phyloP scores from a whole-genome alignment of 2,888 invertebrate genomes.

The Nasonia oneida region DNA sequence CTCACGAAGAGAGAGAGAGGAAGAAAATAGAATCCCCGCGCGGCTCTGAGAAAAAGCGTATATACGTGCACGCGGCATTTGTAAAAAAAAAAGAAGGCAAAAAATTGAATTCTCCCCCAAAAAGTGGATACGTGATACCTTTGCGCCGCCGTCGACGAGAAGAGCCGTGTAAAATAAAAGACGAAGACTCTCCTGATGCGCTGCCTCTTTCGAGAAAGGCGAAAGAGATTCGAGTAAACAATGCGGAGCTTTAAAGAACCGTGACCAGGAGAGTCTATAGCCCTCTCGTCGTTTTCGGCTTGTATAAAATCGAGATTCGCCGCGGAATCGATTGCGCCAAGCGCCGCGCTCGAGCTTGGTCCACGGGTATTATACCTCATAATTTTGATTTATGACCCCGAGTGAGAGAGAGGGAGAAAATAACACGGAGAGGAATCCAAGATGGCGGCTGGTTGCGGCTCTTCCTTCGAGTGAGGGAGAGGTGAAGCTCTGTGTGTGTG shows the following conservation, averaged over 20 bases:
- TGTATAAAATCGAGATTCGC: background rate
- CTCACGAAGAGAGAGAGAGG: background rate
- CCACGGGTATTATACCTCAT: slow-evolving; percentile 67
- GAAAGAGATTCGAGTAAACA: background rate
- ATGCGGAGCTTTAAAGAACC: background rate
- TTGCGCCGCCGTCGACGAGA: slow-evolving; percentile 4
- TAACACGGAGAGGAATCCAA: slow-evolving; percentile 67
- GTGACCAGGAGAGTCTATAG: background rate
- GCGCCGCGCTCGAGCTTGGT: slow-evolving; percentile 5
- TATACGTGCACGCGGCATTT: background rate
- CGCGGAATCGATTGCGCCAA: background rate
- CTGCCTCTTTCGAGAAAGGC: background rate
- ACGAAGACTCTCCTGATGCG: background rate
- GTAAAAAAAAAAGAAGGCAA: background rate
- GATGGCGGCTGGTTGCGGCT: slow-evolving; percentile 67
- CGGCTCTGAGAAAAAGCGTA: background rate
- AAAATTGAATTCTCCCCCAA: slow-evolving; percentile 32
- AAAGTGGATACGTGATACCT: slow-evolving; percentile 6
- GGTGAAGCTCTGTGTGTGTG: slow-evolving; percentile 58
- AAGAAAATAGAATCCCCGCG: slow-evolving; percentile 4
- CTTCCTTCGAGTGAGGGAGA: slow-evolving; percentile 46
- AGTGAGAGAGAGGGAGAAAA: slow-evolving; percentile 63
- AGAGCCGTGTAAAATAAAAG: slow-evolving; percentile 18
- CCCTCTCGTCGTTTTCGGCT: background rate
- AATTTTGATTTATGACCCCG: slow-evolving; percentile 74